A percentile compares a stretch with the other conserved stretches of the same genome.
Conservation (phyloP, 2,888 invertebrate species). For the Fragum fragum region DNA sequence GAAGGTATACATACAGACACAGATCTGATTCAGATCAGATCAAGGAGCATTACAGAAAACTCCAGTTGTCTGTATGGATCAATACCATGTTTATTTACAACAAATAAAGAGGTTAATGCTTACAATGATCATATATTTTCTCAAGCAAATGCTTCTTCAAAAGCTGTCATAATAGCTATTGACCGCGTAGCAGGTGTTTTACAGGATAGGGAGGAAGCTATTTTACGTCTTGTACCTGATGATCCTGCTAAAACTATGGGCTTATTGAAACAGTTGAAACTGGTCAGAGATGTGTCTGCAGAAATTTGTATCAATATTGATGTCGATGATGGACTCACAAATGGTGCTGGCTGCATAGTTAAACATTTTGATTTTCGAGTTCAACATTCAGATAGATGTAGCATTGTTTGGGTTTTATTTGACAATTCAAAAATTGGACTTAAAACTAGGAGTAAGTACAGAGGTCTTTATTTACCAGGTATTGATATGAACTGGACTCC, state of each 20-base stretch:
- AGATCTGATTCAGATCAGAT: too few relatives aligned
- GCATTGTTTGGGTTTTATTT: conserved; percentile 65
- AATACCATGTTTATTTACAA: too few relatives aligned
- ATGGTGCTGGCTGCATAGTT: conserved; percentile 62
- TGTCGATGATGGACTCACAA: conserved; percentile 62
- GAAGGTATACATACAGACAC: conserved; percentile 56
- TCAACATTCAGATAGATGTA: conserved; percentile 30
- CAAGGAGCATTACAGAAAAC: too few relatives aligned
- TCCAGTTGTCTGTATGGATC: too few relatives aligned
- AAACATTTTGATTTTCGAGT: conserved; percentile 59
- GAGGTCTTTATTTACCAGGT: conserved; percentile 35
- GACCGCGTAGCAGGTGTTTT: too few relatives aligned
- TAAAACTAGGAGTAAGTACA: conserved; percentile 40
- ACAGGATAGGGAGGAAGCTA: too few relatives aligned
- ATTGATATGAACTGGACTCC: conserved; percentile 35
- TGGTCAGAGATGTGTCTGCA: conserved; percentile 38
- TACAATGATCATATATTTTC: too few relatives aligned
- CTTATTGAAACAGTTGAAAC: conserved; percentile 38
- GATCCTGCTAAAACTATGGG: conserved; percentile 54
- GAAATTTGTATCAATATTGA: conserved; percentile 56
- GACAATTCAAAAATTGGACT: conserved; percentile 45
- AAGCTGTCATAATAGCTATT: too few relatives aligned
- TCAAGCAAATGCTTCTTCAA: too few relatives aligned
- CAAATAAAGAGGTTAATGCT: too few relatives aligned
- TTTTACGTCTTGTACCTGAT: conserved; percentile 36